Evolutionary conservation across 2,888 invertebrate genomes (phyloP).

Genomic region (Protophormia terraenovae): DNA sequence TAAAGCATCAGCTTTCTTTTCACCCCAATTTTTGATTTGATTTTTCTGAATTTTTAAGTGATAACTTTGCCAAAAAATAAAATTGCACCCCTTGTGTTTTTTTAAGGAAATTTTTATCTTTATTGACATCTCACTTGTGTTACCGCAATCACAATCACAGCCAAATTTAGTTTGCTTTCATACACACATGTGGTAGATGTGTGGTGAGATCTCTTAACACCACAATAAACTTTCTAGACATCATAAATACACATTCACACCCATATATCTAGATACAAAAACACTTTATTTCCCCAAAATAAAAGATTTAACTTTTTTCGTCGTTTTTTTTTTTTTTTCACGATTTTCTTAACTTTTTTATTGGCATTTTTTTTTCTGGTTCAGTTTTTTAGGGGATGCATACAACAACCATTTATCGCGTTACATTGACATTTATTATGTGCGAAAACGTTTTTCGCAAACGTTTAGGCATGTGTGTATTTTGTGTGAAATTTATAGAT

Average conservation of each 20-base stretch:
- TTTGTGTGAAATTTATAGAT: constrained; percentile 14
- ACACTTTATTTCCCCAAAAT: constrained; percentile 18
- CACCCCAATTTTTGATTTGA: not conserved
- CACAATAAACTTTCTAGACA: constrained; percentile 54
- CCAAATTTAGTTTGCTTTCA: not conserved
- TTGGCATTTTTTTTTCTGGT: constrained; percentile 39
- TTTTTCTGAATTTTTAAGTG: constrained; percentile 6
- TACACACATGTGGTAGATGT: constrained; percentile 38
- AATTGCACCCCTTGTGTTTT: not conserved
- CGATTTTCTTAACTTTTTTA: constrained; percentile 47
- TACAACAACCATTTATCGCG: constrained; percentile 49
- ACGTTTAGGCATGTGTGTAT: not conserved
- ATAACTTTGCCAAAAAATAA: constrained; percentile 4
- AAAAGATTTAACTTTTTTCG: constrained; percentile 14
- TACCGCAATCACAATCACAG: constrained; percentile 51
- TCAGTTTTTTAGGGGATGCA: constrained; percentile 52
- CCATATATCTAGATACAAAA: not conserved
- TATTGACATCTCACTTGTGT: constrained; percentile 66
- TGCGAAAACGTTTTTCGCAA: constrained; percentile 62
- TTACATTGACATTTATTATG: constrained; percentile 65
- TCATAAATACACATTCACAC: not conserved
- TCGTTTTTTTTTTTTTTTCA: constrained; percentile 33
- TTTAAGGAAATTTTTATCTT: constrained; percentile 61
- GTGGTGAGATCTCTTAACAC: constrained; percentile 35
- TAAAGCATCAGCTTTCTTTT: constrained; percentile 13